These are phyloP conservation scores for Reticulitermes lucifugus DNA, from an alignment of 2,888 invertebrate genomes.

Conservation along the genomic window DNA sequence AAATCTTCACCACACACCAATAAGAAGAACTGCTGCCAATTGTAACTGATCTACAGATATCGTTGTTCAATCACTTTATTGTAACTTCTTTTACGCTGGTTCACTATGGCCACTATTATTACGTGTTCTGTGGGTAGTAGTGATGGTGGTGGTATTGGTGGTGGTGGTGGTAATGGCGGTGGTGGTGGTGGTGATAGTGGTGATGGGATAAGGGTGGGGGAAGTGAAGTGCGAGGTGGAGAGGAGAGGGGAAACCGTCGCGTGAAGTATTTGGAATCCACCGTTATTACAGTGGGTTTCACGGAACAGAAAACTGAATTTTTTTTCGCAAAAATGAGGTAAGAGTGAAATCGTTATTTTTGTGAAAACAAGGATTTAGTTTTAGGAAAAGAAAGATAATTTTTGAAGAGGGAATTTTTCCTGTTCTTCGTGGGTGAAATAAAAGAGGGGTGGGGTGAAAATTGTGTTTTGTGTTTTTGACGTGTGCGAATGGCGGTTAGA, in stretches of 20 bases:
- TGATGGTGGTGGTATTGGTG: neutral
- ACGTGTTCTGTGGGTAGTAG: neutral
- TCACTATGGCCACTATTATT: neutral
- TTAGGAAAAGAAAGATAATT: neutral
- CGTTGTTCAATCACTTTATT: neutral
- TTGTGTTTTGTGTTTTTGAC: constrained; percentile 14
- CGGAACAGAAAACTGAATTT: neutral
- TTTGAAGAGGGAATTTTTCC: neutral
- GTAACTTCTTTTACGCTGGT: neutral
- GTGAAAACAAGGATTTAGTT: neutral
- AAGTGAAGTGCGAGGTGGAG: constrained; percentile 30
- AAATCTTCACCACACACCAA: neutral
- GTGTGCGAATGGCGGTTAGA: constrained; percentile 41
- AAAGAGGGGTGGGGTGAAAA: constrained; percentile 25
- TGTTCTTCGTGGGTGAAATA: neutral
- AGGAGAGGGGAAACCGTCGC: constrained; percentile 14
- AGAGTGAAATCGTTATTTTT: constrained; percentile 13
- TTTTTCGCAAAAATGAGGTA: neutral
- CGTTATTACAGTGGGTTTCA: neutral
- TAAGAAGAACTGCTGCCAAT: neutral
- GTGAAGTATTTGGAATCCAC: constrained; percentile 18
- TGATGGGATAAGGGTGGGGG: neutral
- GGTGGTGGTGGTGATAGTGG: neutral
- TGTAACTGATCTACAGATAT: neutral
- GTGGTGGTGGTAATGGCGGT: constrained; percentile 5